Evolutionary conservation across 2,113 vertebrate species (phyloP).

Genomic region (Colius striatus): DNA sequence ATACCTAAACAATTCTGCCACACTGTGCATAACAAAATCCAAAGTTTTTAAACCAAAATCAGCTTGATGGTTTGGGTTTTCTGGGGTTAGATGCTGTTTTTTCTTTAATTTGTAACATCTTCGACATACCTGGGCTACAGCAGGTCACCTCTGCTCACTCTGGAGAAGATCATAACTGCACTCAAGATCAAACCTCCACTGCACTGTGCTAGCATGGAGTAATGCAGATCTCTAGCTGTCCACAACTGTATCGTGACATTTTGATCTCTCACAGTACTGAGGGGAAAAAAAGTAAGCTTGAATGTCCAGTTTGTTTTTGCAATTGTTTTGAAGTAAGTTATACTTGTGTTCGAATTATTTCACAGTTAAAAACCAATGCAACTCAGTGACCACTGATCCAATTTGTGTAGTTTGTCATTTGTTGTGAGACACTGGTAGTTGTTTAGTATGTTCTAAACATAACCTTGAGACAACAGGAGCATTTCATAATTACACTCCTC

Average conservation of each 20-base stretch:
- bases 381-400: background rate
- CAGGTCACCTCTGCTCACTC: background rate
- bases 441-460: constrained; percentile 16
- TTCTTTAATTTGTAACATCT: background rate
- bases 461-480: constrained; percentile 40
- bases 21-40: background rate
- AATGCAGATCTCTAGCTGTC: background rate
- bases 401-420: background rate
- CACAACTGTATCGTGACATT: background rate
- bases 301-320: background rate
- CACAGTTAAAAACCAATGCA: background rate
- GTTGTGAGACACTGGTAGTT: background rate
- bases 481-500: background rate
- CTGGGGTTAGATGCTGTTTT: no score
- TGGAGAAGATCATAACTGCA: background rate
- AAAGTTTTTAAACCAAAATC: background rate
- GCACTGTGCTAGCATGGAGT: rapidly evolving
- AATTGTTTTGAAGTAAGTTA: constrained; percentile 20
- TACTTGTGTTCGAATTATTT: background rate
- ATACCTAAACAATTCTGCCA: background rate
- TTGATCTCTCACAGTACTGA: rapidly evolving
- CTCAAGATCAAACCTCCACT: background rate
- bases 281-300: background rate
- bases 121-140: background rate
- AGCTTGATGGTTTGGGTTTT: background rate